Percentiles rank a stretch among this genome's conserved stretches.
These are phyloP conservation scores for Tetrax tetrax DNA, from an alignment of 2,113 vertebrate genomes.

Conservation along the genomic window DNA sequence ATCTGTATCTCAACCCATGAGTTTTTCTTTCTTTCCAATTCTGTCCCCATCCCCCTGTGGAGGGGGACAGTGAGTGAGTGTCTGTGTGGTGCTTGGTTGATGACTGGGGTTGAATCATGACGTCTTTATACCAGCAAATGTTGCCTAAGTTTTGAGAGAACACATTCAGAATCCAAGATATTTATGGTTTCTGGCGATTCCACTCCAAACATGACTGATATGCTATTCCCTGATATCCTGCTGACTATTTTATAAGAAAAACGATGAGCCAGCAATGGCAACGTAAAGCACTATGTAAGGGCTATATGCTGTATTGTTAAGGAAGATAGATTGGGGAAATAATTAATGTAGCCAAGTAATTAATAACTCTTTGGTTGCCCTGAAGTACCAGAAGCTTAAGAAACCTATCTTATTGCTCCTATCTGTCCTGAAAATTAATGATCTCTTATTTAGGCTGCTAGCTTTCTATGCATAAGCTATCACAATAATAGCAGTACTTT, in stretches of 20 bases:
- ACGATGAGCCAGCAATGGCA: not conserved
- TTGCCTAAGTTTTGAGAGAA: not conserved
- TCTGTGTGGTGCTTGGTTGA: too few species aligned
- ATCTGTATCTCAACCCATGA: too few species aligned
- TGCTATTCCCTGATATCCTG: not conserved
- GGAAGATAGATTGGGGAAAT: constrained; percentile 48
- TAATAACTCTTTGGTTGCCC: constrained; percentile 42
- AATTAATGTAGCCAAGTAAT: constrained; percentile 61
- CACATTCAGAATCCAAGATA: not conserved
- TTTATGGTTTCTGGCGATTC: not conserved
- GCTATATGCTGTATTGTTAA: constrained; percentile 21
- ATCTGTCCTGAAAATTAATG: constrained; percentile 52
- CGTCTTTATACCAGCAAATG: not conserved
- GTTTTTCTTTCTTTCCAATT: too few species aligned
- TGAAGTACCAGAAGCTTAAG: constrained; percentile 32
- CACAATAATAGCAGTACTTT: constrained; percentile 16
- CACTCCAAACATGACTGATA: not conserved
- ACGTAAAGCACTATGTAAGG: not conserved
- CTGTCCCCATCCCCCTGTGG: too few species aligned
- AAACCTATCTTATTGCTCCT: constrained; percentile 21
- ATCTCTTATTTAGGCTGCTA: constrained; percentile 26
- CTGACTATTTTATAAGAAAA: constrained; percentile 21
- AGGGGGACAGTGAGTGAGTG: too few species aligned
- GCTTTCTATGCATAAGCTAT: constrained; percentile 26
- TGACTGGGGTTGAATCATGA: too few species aligned